A percentile compares a stretch with the other conserved stretches of the same genome.
phyloP scores from a whole-genome alignment of 2,888 invertebrate species.

The Deilephila elpenor region DNA sequence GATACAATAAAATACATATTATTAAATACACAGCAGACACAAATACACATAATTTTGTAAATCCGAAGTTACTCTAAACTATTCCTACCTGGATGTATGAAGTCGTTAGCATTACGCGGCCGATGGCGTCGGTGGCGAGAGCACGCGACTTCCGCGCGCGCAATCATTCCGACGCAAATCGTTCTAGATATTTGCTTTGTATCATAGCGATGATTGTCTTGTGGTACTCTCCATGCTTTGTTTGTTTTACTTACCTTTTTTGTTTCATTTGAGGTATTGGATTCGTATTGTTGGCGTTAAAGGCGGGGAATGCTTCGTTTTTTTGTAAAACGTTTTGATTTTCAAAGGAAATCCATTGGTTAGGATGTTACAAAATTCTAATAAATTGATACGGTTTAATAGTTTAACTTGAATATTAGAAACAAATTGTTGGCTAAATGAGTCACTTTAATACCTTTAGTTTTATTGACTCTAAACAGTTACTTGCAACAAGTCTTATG shows the following conservation, averaged over 20 bases:
- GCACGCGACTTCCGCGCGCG: constrained; percentile 72
- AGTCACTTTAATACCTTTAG: too few relatives aligned
- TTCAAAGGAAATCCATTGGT: too few relatives aligned
- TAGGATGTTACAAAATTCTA: too few relatives aligned
- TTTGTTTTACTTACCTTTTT: constrained; percentile 19
- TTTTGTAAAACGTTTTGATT: not conserved
- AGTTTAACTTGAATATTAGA: too few relatives aligned
- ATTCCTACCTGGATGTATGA: constrained; percentile 44
- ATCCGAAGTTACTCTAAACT: not conserved
- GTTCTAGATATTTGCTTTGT: constrained; percentile 51
- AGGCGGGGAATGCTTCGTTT: not conserved
- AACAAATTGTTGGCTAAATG: too few relatives aligned
- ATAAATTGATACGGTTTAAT: too few relatives aligned
- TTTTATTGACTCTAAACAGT: too few relatives aligned
- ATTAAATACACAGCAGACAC: too few relatives aligned
- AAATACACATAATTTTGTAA: too few relatives aligned
- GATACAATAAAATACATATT: too few relatives aligned
- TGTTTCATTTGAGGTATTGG: not conserved
- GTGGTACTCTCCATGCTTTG: constrained; percentile 38
- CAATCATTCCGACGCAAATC: constrained; percentile 48
- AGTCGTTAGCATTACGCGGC: constrained; percentile 52
- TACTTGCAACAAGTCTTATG: too few relatives aligned
- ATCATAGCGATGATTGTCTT: constrained; percentile 49
- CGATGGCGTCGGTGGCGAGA: constrained; percentile 53
- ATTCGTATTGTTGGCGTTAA: not conserved